phyloP scores from a whole-genome alignment of 1,140 invertebrate species.

The Papilio machaon region DNA sequence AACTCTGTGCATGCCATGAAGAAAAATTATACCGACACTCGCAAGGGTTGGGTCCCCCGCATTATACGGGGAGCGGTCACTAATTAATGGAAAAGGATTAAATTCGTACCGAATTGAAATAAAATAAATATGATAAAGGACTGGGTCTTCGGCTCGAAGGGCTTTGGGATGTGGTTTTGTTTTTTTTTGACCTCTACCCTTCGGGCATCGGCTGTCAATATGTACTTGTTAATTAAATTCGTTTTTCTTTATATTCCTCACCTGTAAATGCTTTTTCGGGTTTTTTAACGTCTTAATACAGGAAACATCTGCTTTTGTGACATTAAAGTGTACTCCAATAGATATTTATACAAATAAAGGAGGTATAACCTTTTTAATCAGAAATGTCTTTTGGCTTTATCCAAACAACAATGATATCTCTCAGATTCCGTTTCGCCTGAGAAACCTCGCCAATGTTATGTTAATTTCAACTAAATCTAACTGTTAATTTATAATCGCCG shows the following conservation, averaged over 20 bases:
- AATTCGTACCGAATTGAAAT: conserved; percentile 80
- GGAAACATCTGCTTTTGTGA: background rate
- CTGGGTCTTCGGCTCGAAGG: conserved; percentile 60
- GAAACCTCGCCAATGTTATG: conserved; percentile 35
- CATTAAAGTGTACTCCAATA: no score
- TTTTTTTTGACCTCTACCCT: conserved; percentile 42
- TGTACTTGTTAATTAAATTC: conserved; percentile 58
- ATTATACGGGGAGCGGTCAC: conserved; percentile 74
- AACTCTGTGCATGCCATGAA: conserved; percentile 61
- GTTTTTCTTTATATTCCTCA: conserved; percentile 38
- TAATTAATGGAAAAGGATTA: conserved; percentile 82
- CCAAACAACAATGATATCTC: no score
- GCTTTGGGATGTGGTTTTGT: conserved; percentile 49
- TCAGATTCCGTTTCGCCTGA: background rate
- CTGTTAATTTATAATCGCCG: conserved; percentile 43
- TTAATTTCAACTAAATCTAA: conserved; percentile 38
- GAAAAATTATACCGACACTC: conserved; percentile 71
- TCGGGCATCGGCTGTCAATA: conserved; percentile 59
- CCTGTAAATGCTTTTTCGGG: background rate
- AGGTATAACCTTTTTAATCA: no score
- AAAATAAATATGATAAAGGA: conserved; percentile 81
- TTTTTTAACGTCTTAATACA: background rate
- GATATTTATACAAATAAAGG: no score
- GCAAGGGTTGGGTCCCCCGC: conserved; percentile 61
- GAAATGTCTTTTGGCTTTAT: no score